Evolutionary conservation across 2,113 vertebrate species (phyloP).

Genomic region (Dolichotis patagonum): DNA sequence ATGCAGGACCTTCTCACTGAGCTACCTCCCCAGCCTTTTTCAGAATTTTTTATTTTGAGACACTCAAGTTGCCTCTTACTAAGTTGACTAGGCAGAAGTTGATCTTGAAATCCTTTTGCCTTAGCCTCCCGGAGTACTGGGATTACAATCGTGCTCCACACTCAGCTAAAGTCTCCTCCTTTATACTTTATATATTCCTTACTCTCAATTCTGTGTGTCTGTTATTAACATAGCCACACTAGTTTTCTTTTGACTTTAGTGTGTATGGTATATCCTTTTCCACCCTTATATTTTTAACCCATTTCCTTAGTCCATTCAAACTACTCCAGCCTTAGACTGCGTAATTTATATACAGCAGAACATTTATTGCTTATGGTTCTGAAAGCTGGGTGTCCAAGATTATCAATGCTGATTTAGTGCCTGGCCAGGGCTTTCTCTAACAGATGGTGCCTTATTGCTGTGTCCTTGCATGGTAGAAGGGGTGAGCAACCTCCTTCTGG

Average conservation of each 20-base stretch:
- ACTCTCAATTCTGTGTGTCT: neutral
- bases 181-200: neutral
- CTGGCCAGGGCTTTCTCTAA: neutral
- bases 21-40: neutral
- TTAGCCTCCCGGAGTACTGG: neutral
- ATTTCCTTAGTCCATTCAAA: neutral
- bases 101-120: neutral
- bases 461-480: neutral
- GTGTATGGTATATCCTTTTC: neutral
- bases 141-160: neutral
- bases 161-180: neutral
- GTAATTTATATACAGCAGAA: neutral
- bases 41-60: neutral
- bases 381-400: neutral
- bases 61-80: neutral
- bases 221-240: neutral
- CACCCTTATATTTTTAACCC: neutral
- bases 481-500: neutral
- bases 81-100: neutral
- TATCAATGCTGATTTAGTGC: neutral
- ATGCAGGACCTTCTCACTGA: neutral
- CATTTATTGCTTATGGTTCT: neutral
- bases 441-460: neutral
- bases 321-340: neutral
- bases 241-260: constrained; percentile 2